These are phyloP conservation scores for Brachionus calyciflorus DNA, from an alignment of 1,140 invertebrate genomes.

Conservation along the genomic window DNA sequence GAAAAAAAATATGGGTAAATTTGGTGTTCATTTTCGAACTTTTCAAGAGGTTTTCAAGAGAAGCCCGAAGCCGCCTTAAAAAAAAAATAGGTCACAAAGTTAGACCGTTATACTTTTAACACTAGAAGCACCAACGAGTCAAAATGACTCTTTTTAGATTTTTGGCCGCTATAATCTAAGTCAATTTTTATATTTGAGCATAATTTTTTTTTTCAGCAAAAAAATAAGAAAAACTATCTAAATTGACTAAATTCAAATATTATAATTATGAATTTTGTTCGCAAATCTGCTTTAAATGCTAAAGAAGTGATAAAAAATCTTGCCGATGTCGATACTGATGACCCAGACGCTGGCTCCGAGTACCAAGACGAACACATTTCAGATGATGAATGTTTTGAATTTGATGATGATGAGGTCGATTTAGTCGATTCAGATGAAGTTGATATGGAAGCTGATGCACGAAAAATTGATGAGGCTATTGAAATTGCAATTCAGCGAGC, in stretches of 20 bases:
- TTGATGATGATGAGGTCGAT: not conserved
- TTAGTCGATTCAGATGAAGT: not conserved
- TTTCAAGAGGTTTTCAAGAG: no score
- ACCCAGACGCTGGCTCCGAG: not conserved
- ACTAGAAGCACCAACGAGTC: constrained; percentile 2
- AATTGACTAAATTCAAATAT: not conserved
- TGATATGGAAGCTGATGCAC: not conserved
- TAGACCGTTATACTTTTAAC: no score
- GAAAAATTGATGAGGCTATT: not conserved
- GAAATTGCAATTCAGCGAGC: not conserved
- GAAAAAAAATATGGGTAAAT: no score
- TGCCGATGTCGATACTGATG: not conserved
- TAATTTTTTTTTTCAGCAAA: not conserved
- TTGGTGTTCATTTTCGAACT: no score
- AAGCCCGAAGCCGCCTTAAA: no score
- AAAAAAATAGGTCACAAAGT: no score
- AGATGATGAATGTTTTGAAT: not conserved
- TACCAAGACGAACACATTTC: not conserved
- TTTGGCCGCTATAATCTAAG: not conserved
- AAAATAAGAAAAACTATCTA: not conserved
- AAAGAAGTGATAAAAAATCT: not conserved
- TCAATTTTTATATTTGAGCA: not conserved
- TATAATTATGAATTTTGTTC: not conserved
- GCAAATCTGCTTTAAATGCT: not conserved
- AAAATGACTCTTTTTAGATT: not conserved